Base-by-base conservation (phyloP, 2,888 invertebrate genomes). In the Biston stratarius region DNA sequence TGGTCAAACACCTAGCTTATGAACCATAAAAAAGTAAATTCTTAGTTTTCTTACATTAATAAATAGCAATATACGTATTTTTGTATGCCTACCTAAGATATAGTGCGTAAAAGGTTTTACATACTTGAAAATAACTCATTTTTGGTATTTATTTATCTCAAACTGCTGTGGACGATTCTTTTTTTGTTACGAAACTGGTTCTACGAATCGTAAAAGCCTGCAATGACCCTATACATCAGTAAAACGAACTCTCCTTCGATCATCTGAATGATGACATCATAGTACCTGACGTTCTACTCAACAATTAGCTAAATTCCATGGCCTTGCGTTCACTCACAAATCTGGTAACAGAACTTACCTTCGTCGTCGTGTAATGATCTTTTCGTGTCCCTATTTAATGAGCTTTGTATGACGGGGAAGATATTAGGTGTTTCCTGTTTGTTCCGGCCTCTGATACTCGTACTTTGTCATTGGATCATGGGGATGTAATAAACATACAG, bases 311-410 rank as follows among this genome's bases (percentile, higher is more conserved):
- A 24, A 48, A 68, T 68, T 64, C 65, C 40, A 56, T 53, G 66
- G 33, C 72, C 72, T 73, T 73, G 72, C 70, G 42, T 73, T 73
- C 72, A 67, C 72, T 72, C 59, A 62, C 62, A 58, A 60, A 61
- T 66, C 71, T 69, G 69, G 69, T 40, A 63, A 65, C 63, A 36
- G 48, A 61, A 65, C 60, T 63, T 55, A 55, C 44, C 58, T 58
- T 62, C 55, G 58, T 59, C 61, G 40, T 53, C 49, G 55, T 45
- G 49, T 63, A 63, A 67, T 63, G 63, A 67, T 64, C 58, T 63
- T 61, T 58, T 64, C 64, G 58, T 57, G 53, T 67, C 59, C 59
- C 55, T 48, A 34, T 59, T 66, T 63, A 63, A 67, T 53, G 57
- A 67, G 59, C 52, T 63, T 59, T 62, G 67, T 63, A 49, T 66